These are phyloP conservation scores for Hiodon alosoides DNA, from an alignment of 2,113 vertebrate genomes.

Conservation along the genomic window DNA sequence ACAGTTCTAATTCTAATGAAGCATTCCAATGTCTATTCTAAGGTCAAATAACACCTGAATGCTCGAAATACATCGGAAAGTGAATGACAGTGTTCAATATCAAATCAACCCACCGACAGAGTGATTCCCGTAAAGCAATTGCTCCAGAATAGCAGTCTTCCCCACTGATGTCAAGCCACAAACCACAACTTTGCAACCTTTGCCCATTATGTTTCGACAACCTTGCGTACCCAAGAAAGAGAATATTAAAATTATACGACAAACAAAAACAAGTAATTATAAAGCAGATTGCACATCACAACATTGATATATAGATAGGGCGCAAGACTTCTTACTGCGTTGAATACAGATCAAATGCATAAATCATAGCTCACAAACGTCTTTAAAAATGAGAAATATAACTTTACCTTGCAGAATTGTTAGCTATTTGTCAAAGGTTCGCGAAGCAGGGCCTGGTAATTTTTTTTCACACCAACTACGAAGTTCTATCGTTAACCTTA, in stretches of 20 bases:
- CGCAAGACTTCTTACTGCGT: not conserved
- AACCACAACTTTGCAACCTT: slow-evolving; percentile 90
- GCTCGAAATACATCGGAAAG: no score
- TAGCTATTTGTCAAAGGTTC: not conserved
- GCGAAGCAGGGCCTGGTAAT: not conserved
- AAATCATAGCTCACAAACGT: no score
- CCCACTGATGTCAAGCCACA: slow-evolving; percentile 85
- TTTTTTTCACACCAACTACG: not conserved
- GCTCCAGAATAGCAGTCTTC: slow-evolving; percentile 89
- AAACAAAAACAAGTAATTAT: not conserved
- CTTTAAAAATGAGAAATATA: not conserved
- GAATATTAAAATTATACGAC: slow-evolving; percentile 12
- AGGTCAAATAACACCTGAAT: no score
- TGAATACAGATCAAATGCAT: no score
- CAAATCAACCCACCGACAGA: slow-evolving; percentile 66
- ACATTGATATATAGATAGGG: not conserved
- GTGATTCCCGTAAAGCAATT: slow-evolving; percentile 84
- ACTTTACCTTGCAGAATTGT: slow-evolving; percentile 13
- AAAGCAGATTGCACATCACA: not conserved
- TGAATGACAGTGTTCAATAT: no score
- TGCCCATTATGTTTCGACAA: slow-evolving; percentile 68
- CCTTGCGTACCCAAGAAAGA: slow-evolving; percentile 23
- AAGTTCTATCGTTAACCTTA: not conserved
- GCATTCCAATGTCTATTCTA: no score
- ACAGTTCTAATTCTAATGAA: no score